A percentile compares a stretch with the other conserved stretches of the same genome.
Conservation (phyloP, 2,888 invertebrate genomes). For the Rhagium mordax region DNA sequence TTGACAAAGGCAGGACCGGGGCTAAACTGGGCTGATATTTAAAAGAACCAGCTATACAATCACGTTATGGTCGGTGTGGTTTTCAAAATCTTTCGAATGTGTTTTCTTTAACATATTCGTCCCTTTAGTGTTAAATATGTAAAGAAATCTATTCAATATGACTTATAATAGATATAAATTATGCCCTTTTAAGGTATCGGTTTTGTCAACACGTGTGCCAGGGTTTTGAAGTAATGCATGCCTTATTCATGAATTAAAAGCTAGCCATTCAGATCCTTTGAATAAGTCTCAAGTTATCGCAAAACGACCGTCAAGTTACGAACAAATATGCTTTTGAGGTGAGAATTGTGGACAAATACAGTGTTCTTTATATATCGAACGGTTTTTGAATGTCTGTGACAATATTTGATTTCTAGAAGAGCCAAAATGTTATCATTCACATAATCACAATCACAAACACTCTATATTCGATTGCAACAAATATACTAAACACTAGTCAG, state of each 20-base stretch:
- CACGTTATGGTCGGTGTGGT: slow-evolving; percentile 62
- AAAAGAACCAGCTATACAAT: slow-evolving; percentile 55
- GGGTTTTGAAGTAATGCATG: slow-evolving; percentile 35
- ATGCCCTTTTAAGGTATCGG: slow-evolving; percentile 63
- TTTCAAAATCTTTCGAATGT: slow-evolving; percentile 61
- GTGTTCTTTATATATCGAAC: slow-evolving; percentile 30
- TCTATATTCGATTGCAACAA: no score
- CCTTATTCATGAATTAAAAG: slow-evolving; percentile 45
- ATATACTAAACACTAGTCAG: no score
- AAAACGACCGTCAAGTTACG: slow-evolving; percentile 44
- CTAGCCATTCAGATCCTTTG: slow-evolving; percentile 41
- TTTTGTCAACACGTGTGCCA: slow-evolving; percentile 68
- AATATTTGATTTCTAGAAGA: slow-evolving; percentile 19
- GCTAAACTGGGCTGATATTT: slow-evolving; percentile 59
- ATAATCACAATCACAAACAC: no score
- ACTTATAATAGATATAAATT: slow-evolving; percentile 66
- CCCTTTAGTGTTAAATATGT: slow-evolving; percentile 50
- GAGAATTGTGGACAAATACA: slow-evolving; percentile 42
- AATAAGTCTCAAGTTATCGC: slow-evolving; percentile 47
- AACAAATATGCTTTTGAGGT: slow-evolving; percentile 47
- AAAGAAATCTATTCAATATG: slow-evolving; percentile 56
- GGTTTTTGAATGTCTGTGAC: background rate
- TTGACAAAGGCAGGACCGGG: slow-evolving; percentile 59
- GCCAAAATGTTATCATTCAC: background rate
- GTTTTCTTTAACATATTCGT: slow-evolving; percentile 55